Percentiles rank a stretch among this genome's conserved stretches.
Conservation (phyloP, 1,140 invertebrate genomes). For the Heliothis virescens region DNA sequence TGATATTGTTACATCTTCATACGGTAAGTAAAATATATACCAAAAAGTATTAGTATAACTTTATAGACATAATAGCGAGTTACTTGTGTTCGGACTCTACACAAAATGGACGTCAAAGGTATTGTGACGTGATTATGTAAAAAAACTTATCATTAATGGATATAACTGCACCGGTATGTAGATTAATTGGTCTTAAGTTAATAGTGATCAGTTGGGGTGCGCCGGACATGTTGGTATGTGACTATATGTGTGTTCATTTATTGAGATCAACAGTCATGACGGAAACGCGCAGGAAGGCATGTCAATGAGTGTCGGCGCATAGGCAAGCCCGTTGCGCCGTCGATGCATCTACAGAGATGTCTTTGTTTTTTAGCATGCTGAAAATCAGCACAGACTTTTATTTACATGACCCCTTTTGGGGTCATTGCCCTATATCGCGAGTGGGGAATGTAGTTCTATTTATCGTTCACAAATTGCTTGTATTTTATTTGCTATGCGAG, state of each 20-base stretch:
- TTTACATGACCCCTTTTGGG: constrained; percentile 67
- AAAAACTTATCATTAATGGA: constrained; percentile 56
- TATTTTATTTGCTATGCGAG: constrained; percentile 53
- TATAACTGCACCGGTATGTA: constrained; percentile 24
- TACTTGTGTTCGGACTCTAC: constrained; percentile 60
- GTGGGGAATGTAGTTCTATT: constrained; percentile 50
- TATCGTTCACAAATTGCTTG: constrained; percentile 20
- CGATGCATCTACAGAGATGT: constrained; percentile 31
- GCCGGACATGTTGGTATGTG: not conserved
- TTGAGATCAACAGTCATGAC: constrained; percentile 48
- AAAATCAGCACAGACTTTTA: constrained; percentile 46
- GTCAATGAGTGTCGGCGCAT: constrained; percentile 50
- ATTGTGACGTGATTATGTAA: constrained; percentile 83
- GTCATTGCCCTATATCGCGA: constrained; percentile 70
- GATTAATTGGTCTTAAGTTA: not conserved
- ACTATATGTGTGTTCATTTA: constrained; percentile 40
- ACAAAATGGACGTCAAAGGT: constrained; percentile 83
- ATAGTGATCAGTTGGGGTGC: not conserved
- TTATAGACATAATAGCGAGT: constrained; percentile 31
- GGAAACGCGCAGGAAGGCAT: constrained; percentile 49
- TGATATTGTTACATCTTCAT: constrained; percentile 53
- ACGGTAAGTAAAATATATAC: constrained; percentile 69
- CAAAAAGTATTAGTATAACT: constrained; percentile 17
- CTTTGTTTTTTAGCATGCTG: constrained; percentile 21
- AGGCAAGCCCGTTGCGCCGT: constrained; percentile 17